A percentile compares a stretch with the other conserved stretches of the same genome.
Conservation (phyloP, 2,797 vertebrate genomes). For the Clamator glandarius region DNA sequence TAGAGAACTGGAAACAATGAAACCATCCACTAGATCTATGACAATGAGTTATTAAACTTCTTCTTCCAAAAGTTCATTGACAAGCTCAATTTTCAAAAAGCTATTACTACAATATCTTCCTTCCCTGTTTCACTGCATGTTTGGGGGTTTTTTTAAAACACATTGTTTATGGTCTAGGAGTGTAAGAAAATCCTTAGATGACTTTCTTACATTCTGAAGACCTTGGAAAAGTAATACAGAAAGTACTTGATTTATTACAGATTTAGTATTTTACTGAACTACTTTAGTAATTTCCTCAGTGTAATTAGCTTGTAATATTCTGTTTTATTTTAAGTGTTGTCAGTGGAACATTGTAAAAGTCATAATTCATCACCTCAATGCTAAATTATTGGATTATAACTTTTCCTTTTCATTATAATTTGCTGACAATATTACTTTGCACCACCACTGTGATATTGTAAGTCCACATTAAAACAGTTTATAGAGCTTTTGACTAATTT, state of each 20-base stretch:
- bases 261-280: slow-evolving; percentile 18
- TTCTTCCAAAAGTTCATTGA: neutral
- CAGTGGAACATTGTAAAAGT: slow-evolving; percentile 33
- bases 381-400: slow-evolving; percentile 15
- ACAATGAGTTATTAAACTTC: neutral
- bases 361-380: slow-evolving; percentile 23
- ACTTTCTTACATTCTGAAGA: neutral
- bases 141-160: neutral
- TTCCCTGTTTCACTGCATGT: neutral
- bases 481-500: slow-evolving; percentile 35
- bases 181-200: neutral
- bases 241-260: slow-evolving; percentile 22
- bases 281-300: neutral
- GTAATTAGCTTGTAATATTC: slow-evolving; percentile 27
- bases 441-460: neutral
- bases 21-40: neutral
- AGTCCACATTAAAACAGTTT: slow-evolving; percentile 1
- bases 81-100: neutral
- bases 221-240: slow-evolving; percentile 1
- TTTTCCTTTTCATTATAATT: slow-evolving; percentile 43
- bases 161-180: neutral
- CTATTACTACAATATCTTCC: neutral
- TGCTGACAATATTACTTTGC: slow-evolving; percentile 16
- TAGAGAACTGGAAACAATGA: neutral
- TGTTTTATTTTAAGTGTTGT: slow-evolving; percentile 42